phyloP scores from a whole-genome alignment of 2,113 vertebrate species.

The Capra hircus region DNA sequence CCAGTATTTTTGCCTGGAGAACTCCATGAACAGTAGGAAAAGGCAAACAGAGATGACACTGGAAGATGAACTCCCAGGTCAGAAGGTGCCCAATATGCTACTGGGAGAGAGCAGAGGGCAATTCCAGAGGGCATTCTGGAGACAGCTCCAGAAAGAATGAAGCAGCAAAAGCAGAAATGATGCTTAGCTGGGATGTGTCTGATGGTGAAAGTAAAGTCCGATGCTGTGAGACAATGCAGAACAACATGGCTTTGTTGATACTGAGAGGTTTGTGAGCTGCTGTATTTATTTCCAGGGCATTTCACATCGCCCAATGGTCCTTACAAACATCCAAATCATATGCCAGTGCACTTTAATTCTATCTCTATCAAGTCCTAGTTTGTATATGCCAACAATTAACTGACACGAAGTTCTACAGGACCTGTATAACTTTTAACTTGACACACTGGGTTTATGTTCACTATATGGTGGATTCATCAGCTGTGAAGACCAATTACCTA shows the following conservation, averaged over 20 bases:
- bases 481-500: conserved; percentile 1
- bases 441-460: not conserved
- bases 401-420: not conserved
- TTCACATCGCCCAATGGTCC: not conserved
- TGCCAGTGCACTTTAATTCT: not conserved
- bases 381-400: not conserved
- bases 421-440: conserved; percentile 4
- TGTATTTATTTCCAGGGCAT: conserved; percentile 46
- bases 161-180: not conserved
- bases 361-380: not conserved
- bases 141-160: not conserved
- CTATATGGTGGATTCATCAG: not conserved
- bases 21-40: not conserved
- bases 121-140: not conserved
- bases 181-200: not conserved
- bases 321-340: conserved; percentile 21
- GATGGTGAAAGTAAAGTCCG: not conserved
- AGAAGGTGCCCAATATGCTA: not conserved
- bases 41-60: not conserved
- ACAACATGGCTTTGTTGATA: not conserved
- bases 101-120: not conserved
- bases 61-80: not conserved
- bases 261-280: not conserved
- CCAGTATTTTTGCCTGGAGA: not conserved
- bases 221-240: not conserved